phyloP scores from a whole-genome alignment of 2,888 invertebrate genomes.

The Phorcus lineatus region DNA sequence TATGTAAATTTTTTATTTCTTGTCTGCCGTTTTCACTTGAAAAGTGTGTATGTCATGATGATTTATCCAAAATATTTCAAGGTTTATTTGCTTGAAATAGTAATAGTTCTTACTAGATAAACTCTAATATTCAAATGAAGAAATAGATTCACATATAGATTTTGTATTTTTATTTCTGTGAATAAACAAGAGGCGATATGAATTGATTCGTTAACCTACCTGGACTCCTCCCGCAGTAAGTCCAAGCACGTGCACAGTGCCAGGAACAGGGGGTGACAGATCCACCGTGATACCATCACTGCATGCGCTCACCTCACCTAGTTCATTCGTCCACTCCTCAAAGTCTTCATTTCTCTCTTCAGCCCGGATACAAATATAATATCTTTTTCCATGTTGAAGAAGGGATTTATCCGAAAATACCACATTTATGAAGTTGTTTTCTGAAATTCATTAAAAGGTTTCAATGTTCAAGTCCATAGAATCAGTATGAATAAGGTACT shows the following conservation, averaged over 20 bases:
- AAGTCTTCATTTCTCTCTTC: conserved; percentile 33
- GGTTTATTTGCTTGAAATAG: too few relatives aligned
- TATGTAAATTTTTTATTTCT: too few relatives aligned
- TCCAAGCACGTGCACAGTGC: conserved; percentile 42
- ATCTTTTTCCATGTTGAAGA: conserved; percentile 42
- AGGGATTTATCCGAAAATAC: background rate
- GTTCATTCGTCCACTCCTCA: conserved; percentile 46
- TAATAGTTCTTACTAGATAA: too few relatives aligned
- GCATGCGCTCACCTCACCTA: conserved; percentile 46
- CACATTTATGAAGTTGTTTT: background rate
- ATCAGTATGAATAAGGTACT: too few relatives aligned
- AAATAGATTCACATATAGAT: too few relatives aligned
- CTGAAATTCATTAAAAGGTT: background rate
- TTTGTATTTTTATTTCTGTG: too few relatives aligned
- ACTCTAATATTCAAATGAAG: too few relatives aligned
- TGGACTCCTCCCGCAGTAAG: conserved; percentile 2
- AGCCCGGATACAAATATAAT: conserved; percentile 48
- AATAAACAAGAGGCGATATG: too few relatives aligned
- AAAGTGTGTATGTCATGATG: too few relatives aligned
- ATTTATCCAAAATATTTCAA: too few relatives aligned
- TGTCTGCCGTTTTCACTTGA: too few relatives aligned
- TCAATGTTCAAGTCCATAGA: background rate
- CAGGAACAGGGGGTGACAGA: conserved; percentile 44
- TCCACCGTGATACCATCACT: conserved; percentile 59
- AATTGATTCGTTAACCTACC: background rate